Conservation (phyloP, 2,888 invertebrate species). For the Caenorhabditis angaria region DNA sequence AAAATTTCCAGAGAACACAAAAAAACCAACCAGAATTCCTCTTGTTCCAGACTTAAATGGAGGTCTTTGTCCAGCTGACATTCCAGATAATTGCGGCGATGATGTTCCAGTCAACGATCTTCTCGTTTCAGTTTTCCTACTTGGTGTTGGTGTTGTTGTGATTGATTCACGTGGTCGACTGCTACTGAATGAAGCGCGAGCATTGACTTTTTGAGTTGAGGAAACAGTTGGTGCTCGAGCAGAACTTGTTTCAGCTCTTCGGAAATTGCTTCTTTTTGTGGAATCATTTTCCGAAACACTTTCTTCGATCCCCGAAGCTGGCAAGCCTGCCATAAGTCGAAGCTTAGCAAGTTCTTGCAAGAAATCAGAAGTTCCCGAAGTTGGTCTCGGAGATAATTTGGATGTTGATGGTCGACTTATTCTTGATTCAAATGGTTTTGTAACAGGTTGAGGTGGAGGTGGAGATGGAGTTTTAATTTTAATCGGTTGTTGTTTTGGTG, state of each 20-base stretch:
- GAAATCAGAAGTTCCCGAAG: slow-evolving; percentile 36
- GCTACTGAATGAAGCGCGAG: slow-evolving; percentile 10
- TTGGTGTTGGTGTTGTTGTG: slow-evolving; percentile 24
- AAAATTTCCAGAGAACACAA: not conserved
- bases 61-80: slow-evolving; percentile 17
- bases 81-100: slow-evolving; percentile 30
- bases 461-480: not conserved
- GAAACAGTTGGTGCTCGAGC: slow-evolving; percentile 42
- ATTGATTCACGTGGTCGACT: slow-evolving; percentile 23
- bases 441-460: not conserved
- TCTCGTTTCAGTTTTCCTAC: slow-evolving; percentile 32
- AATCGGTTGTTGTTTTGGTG: too few species aligned
- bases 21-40: slow-evolving; percentile 20
- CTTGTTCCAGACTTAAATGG: slow-evolving; percentile 36
- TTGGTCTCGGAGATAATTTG: slow-evolving; percentile 22
- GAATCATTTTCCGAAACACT: not conserved
- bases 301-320: slow-evolving; percentile 17
- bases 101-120: slow-evolving; percentile 34
- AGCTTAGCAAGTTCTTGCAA: slow-evolving; percentile 44
- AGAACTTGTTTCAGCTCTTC: slow-evolving; percentile 37
- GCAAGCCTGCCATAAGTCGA: slow-evolving; percentile 48
- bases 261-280: slow-evolving; percentile 26
- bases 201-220: slow-evolving; percentile 28
- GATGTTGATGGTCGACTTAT: slow-evolving; percentile 21
- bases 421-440: slow-evolving; percentile 2